These are phyloP conservation scores for Clarias laeviceps DNA, from an alignment of 2,797 vertebrate genomes.

Conservation along the genomic window DNA sequence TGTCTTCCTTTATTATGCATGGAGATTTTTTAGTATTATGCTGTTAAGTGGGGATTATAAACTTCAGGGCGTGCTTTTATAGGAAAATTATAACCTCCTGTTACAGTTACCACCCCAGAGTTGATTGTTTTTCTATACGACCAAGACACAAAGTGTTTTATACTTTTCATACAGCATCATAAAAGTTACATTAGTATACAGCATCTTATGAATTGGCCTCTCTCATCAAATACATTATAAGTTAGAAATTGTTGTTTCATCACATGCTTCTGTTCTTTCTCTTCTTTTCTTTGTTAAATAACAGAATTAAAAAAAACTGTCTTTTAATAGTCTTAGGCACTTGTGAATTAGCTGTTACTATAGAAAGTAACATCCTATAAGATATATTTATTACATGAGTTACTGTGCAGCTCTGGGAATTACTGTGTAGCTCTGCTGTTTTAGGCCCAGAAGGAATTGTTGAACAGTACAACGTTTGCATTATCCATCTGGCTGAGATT, in stretches of 20 bases:
- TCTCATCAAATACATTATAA: neutral
- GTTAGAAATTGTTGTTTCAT: neutral
- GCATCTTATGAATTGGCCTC: too few relatives aligned
- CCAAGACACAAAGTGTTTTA: neutral
- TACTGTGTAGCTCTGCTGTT: neutral
- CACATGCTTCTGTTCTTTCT: neutral
- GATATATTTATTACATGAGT: too few relatives aligned
- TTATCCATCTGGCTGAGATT: slow-evolving; percentile 1
- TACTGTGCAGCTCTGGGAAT: neutral
- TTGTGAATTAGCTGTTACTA: neutral
- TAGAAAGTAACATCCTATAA: neutral
- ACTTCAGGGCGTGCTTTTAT: neutral
- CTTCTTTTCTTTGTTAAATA: neutral
- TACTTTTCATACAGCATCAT: neutral
- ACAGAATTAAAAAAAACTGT: neutral
- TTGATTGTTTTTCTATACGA: neutral
- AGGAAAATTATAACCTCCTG: neutral
- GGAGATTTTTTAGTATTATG: neutral
- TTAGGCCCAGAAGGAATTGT: neutral
- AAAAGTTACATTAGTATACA: neutral
- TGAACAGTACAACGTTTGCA: neutral
- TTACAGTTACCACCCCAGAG: neutral
- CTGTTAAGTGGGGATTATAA: neutral
- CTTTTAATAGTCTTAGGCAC: neutral
- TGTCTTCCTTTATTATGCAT: neutral